phyloP scores from a whole-genome alignment of 2,888 invertebrate species.

The Kryphioiulus occultus region DNA sequence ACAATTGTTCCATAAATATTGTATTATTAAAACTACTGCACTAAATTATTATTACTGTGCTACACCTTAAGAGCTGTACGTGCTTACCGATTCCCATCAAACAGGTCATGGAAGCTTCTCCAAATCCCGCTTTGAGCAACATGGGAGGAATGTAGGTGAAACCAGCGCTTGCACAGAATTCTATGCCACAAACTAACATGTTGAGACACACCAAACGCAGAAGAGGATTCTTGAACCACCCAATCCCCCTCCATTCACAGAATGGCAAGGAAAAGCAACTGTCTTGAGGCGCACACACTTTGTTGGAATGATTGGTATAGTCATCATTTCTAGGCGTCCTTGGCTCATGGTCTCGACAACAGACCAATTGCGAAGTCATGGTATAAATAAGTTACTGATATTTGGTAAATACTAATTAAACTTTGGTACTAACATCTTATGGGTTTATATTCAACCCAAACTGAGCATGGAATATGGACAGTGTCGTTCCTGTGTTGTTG shows the following conservation, averaged over 20 bases:
- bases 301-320: not conserved
- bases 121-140: conserved; percentile 64
- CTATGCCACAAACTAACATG: conserved; percentile 64
- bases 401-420: not conserved
- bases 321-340: not conserved
- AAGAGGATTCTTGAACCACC: conserved; percentile 33
- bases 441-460: not conserved
- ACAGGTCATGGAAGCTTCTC: conserved; percentile 63
- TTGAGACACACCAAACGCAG: conserved; percentile 58
- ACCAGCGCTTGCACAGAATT: conserved; percentile 65
- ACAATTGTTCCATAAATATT: not conserved
- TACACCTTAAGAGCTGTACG: not conserved
- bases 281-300: not conserved
- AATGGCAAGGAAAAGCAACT: not conserved
- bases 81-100: conserved; percentile 62
- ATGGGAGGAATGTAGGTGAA: conserved; percentile 66
- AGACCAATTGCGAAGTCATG: not conserved
- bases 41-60: not conserved
- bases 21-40: too few species aligned
- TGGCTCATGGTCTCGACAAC: not conserved
- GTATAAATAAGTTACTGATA: not conserved
- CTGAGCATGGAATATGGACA: not conserved
- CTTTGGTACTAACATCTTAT: not conserved
- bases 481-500: not conserved
- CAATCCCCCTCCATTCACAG: not conserved